Conservation (phyloP, 1,140 invertebrate genomes). For the Gonioctena quinquepunctata region DNA sequence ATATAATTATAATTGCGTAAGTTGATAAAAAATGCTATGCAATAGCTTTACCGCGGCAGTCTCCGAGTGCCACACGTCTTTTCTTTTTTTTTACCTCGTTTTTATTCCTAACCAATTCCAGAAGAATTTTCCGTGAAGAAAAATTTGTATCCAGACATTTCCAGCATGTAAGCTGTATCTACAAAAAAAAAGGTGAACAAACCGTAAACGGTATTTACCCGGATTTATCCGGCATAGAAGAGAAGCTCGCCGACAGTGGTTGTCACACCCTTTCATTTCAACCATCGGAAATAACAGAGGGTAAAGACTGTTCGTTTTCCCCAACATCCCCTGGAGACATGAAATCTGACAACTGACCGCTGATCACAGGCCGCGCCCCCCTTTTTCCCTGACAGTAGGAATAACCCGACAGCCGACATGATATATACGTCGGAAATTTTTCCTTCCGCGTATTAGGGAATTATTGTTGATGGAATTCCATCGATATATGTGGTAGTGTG, state of each 20-base stretch:
- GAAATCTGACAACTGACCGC: not conserved
- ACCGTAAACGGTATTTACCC: not conserved
- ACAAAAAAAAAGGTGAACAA: not conserved
- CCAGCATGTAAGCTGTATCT: not conserved
- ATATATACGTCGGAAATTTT: not conserved
- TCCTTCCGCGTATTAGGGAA: not conserved
- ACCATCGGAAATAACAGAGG: not conserved
- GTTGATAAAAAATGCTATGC: too few relatives aligned
- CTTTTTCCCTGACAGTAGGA: not conserved
- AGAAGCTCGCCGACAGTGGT: not conserved
- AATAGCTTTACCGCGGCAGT: too few relatives aligned
- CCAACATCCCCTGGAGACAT: not conserved
- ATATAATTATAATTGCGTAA: too few relatives aligned
- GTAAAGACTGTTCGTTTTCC: not conserved
- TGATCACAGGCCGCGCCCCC: not conserved
- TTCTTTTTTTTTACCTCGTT: too few relatives aligned
- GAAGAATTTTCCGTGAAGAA: too few relatives aligned
- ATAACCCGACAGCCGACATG: not conserved
- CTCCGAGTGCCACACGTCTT: too few relatives aligned
- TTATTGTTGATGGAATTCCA: not conserved
- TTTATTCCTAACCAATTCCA: too few relatives aligned
- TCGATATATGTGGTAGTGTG: not conserved
- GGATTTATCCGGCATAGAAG: not conserved
- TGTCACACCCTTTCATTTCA: not conserved
- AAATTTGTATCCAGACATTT: not conserved